Base-by-base conservation (phyloP, 53 echinoderm and acorn worm species). In the Temnopleurus reevesii region DNA sequence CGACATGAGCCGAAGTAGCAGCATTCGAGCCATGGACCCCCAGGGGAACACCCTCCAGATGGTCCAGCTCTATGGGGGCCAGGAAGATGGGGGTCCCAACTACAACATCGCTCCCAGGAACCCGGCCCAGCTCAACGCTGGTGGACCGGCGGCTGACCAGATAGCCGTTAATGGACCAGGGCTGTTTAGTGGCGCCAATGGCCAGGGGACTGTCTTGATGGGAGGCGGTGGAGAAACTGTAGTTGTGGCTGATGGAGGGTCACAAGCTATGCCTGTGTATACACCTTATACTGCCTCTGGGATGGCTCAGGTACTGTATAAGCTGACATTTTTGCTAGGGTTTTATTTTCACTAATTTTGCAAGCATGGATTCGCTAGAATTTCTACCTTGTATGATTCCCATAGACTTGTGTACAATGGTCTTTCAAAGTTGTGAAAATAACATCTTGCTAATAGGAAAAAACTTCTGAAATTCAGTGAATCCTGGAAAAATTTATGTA, bases 1-100 rank as follows among this genome's bases (percentile, higher is more conserved):
- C 0, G 61, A 85, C 86, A 59, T 85, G 86, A 59, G 45, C 26
- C 86, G 28, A 18, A 35, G n/a, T 4, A 85, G 43, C 43, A 43
- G 44, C 38, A 34, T 85, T 10, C 59, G 61, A 13, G 15, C 86
- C 38, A 45, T 85, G 61, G 86, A 85, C 86, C 2, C 47, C 4
- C 45, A 85, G 29, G 86, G 86, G 12, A 85, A 85, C 25, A 85
- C 46, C 27, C 46, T 85, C 12, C 86, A 85, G 59, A 85, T 59
- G 59, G 86, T 85, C 0, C 38, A 59, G 45, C 53, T 85, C 26
- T 85, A 85, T 43, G 86, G 86, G 26, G 86, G 86, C 4, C 36
- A 35, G 49, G 41, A 38, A 25, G 61, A 36, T 2, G 44, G 44
- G 21, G 61, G 86, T 5, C 86, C 86, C 3, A 1, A 18, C 36